A percentile compares a stretch with the other conserved stretches of the same genome.
phyloP scores from a whole-genome alignment of 1,140 invertebrate genomes.

The Drosophila repletoides region DNA sequence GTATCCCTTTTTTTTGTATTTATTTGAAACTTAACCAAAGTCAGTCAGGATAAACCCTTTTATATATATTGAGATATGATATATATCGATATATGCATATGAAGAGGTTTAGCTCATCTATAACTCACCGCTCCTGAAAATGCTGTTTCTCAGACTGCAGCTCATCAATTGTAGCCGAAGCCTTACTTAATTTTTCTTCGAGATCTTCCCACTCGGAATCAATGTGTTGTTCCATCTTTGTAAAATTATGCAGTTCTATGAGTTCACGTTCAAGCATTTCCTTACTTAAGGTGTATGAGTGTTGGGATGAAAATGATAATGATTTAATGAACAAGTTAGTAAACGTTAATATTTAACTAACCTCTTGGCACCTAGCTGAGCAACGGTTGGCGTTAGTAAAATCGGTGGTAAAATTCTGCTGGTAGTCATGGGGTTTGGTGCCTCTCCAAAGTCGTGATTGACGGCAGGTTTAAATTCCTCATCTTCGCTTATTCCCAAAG shows the following conservation, averaged over 20 bases:
- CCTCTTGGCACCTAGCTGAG: constrained; percentile 21
- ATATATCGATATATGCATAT: too few relatives aligned
- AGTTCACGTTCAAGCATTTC: constrained; percentile 49
- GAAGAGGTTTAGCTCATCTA: too few relatives aligned
- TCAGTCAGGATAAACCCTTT: too few relatives aligned
- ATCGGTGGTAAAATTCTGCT: constrained; percentile 19
- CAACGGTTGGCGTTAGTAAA: constrained; percentile 37
- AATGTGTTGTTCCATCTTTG: constrained; percentile 60
- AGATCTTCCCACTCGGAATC: constrained; percentile 50
- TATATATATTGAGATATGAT: too few relatives aligned
- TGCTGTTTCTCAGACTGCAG: constrained; percentile 45
- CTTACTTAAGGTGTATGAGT: constrained; percentile 23
- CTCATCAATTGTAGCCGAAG: constrained; percentile 35
- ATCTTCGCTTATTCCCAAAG: constrained; percentile 11
- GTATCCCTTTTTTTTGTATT: too few relatives aligned
- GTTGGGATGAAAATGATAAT: background rate
- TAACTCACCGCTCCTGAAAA: constrained; percentile 63
- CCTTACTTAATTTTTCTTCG: constrained; percentile 31
- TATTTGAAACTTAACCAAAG: too few relatives aligned
- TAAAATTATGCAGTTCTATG: constrained; percentile 60
- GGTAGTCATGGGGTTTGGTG: background rate
- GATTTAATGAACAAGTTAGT: background rate
- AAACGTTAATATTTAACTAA: constrained; percentile 23
- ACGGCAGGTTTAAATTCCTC: constrained; percentile 42
- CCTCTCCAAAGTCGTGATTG: constrained; percentile 31